Percentiles rank a stretch among this genome's conserved stretches.
Evolutionary conservation across 2,113 vertebrate species (phyloP).

Genomic region (Stomatorhinus ivindoensis): DNA sequence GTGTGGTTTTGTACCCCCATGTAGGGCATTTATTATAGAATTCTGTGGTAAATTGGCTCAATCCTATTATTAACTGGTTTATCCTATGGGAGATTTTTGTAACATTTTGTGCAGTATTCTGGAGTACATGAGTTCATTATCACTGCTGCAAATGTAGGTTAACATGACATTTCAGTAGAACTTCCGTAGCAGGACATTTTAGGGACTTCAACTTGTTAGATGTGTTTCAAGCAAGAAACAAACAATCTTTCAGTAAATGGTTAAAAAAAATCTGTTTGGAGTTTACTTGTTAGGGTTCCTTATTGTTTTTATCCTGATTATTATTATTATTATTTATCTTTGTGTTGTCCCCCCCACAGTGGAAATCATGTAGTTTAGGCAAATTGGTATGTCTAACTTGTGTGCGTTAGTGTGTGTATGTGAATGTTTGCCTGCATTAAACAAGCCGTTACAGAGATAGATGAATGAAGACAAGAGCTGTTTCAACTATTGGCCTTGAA

Average conservation of each 20-base stretch:
- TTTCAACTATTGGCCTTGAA: background rate
- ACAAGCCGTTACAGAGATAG: background rate
- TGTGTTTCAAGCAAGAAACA: background rate
- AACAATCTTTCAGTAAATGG: background rate
- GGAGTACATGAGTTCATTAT: constrained; percentile 4
- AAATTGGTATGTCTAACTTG: background rate
- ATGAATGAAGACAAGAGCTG: background rate
- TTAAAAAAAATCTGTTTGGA: background rate
- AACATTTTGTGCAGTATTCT: constrained; percentile 13
- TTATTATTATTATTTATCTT: background rate
- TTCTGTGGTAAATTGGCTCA: constrained; percentile 1
- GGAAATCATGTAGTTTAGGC: background rate
- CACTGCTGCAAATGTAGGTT: constrained; percentile 9
- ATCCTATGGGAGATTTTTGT: constrained; percentile 9
- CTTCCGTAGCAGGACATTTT: background rate
- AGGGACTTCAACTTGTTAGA: background rate
- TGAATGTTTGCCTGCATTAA: background rate
- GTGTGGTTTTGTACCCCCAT: background rate
- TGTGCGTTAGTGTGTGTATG: background rate
- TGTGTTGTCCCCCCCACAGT: background rate
- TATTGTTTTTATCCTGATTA: background rate
- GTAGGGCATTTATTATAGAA: constrained; percentile 17
- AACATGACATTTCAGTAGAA: background rate
- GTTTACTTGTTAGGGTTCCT: background rate
- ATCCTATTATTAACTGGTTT: constrained; percentile 9